Conservation (phyloP, 2,888 invertebrate genomes). For the Drosophila stalkeri region DNA sequence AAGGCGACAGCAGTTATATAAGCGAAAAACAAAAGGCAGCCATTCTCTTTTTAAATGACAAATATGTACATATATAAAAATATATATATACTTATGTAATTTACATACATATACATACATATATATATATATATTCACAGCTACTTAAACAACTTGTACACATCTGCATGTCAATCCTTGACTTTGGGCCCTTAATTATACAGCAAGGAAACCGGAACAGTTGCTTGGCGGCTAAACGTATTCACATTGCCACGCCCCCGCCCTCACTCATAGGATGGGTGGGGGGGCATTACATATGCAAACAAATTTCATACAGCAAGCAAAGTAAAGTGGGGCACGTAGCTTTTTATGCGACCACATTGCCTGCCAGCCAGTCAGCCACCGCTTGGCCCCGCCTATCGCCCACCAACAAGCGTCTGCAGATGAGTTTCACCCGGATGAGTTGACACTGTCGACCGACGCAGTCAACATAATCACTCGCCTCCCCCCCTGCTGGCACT, state of each 20-base stretch:
- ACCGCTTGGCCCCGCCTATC: conserved; percentile 12
- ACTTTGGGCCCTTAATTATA: conserved; percentile 66
- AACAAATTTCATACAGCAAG: conserved; percentile 57
- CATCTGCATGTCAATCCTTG: conserved; percentile 61
- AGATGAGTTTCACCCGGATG: conserved; percentile 48
- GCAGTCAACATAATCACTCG: conserved; percentile 7
- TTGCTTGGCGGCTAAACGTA: conserved; percentile 42
- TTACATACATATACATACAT: background rate
- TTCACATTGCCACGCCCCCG: conserved; percentile 23
- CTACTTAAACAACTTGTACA: conserved; percentile 39
- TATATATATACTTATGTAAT: background rate
- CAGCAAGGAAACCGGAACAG: conserved; percentile 61
- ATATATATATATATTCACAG: conserved; percentile 22
- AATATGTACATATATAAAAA: background rate
- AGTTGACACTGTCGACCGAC: conserved; percentile 59
- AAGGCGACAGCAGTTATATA: conserved; percentile 11
- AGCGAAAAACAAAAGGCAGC: background rate
- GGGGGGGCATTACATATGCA: conserved; percentile 54
- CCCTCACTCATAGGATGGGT: conserved; percentile 6
- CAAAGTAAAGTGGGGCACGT: conserved; percentile 54
- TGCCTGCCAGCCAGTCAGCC: conserved; percentile 21
- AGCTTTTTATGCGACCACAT: conserved; percentile 62
- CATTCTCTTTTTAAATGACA: conserved; percentile 34
- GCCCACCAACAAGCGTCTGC: conserved; percentile 8
- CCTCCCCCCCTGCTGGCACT: too few species aligned